phyloP scores from a whole-genome alignment of 2,888 invertebrate species.

The Agonum fuliginosum region DNA sequence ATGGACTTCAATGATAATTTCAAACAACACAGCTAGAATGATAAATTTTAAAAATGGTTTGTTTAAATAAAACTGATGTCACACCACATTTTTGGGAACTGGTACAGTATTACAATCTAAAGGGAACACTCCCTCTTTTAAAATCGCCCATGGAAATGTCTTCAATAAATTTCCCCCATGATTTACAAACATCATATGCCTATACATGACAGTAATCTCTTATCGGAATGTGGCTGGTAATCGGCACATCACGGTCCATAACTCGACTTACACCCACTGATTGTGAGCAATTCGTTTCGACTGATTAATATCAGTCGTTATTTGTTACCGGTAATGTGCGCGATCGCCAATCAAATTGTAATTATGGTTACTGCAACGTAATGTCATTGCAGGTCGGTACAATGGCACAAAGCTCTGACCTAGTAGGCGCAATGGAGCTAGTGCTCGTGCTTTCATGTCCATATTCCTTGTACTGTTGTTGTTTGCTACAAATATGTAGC shows the following conservation, averaged over 20 bases:
- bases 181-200: no score
- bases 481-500: no score
- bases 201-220: neutral
- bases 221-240: constrained; percentile 5
- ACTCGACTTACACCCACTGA: constrained; percentile 36
- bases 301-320: constrained; percentile 55
- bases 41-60: no score
- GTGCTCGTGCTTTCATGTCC: neutral
- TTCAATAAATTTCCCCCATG: no score
- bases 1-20: no score
- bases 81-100: no score
- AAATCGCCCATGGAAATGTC: no score
- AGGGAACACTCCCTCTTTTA: no score
- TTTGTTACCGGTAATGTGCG: constrained; percentile 49
- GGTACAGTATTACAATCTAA: no score
- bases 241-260: constrained; percentile 30
- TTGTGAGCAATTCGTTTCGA: constrained; percentile 17
- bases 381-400: constrained; percentile 23
- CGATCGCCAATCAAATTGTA: constrained; percentile 57
- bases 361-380: constrained; percentile 54
- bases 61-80: no score
- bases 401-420: constrained; percentile 34
- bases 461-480: neutral
- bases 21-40: no score
- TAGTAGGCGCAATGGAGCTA: neutral